Percentiles rank a stretch among this genome's conserved stretches.
These are phyloP conservation scores for Platycheirus rosarum DNA, from an alignment of 2,888 invertebrate species.

Conservation along the genomic window DNA sequence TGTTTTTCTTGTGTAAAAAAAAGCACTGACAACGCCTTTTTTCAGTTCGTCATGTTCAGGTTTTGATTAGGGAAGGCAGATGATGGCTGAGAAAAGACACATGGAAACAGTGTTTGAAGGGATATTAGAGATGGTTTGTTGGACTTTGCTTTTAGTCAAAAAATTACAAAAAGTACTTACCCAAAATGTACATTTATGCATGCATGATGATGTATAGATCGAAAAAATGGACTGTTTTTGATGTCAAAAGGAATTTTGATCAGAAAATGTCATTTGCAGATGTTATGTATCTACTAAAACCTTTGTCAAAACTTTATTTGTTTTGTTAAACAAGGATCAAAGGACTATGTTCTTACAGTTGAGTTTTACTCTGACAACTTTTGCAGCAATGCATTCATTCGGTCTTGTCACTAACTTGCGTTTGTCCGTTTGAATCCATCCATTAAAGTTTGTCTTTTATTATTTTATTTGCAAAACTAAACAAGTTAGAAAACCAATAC, in stretches of 20 bases:
- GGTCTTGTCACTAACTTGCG: too few relatives aligned
- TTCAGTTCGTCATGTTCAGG: neutral
- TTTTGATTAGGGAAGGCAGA: neutral
- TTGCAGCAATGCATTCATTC: too few relatives aligned
- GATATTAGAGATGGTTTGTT: conserved; percentile 21
- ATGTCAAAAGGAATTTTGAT: neutral
- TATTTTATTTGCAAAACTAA: too few relatives aligned
- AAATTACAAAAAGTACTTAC: too few relatives aligned
- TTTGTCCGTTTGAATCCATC: too few relatives aligned
- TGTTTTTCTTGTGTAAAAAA: neutral
- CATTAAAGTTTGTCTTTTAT: too few relatives aligned
- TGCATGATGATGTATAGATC: too few relatives aligned
- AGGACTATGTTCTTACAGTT: too few relatives aligned
- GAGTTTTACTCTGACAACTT: too few relatives aligned
- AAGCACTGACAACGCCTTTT: conserved; percentile 21
- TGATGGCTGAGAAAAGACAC: conserved; percentile 1
- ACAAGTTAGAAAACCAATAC: too few relatives aligned
- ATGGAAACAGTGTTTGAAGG: conserved; percentile 18
- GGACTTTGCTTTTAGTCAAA: conserved; percentile 22
- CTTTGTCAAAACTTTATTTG: neutral
- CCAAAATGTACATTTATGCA: too few relatives aligned
- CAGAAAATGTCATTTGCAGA: conserved; percentile 12
- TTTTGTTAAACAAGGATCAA: too few relatives aligned
- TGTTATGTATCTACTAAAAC: neutral
- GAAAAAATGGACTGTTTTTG: neutral